Evolutionary conservation across 2,113 vertebrate genomes (phyloP).

Genomic region (Cervus canadensis): DNA sequence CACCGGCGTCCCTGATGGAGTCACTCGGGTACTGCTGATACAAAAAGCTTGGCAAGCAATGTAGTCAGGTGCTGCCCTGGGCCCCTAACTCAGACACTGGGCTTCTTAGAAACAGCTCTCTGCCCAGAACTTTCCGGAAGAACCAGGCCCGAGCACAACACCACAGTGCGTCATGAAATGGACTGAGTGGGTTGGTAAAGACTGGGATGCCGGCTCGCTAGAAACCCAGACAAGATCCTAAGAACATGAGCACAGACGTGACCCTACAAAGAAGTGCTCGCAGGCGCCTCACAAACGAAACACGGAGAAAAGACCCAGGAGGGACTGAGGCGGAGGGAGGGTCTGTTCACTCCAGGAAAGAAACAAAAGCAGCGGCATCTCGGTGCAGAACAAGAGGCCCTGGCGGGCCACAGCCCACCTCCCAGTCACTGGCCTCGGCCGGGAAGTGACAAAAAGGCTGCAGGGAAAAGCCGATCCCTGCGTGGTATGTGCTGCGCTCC

Average conservation of each 20-base stretch:
- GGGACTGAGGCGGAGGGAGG: neutral
- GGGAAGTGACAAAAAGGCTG: neutral
- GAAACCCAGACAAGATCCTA: neutral
- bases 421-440: neutral
- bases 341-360: neutral
- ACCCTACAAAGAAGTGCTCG: neutral
- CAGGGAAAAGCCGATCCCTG: neutral
- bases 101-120: neutral
- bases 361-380: neutral
- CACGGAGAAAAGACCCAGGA: neutral
- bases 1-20: neutral
- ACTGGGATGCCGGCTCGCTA: neutral
- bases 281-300: neutral
- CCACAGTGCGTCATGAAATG: neutral
- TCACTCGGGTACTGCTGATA: too few species aligned
- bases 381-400: neutral
- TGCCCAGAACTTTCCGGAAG: neutral
- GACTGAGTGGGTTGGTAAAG: neutral
- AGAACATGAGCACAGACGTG: fast-evolving
- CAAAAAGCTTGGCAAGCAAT: neutral
- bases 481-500: fast-evolving
- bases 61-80: neutral
- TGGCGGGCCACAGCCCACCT: neutral
- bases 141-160: neutral
- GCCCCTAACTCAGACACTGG: neutral